Conservation (phyloP, 2,113 vertebrate genomes). For the Hemiscyllium ocellatum region DNA sequence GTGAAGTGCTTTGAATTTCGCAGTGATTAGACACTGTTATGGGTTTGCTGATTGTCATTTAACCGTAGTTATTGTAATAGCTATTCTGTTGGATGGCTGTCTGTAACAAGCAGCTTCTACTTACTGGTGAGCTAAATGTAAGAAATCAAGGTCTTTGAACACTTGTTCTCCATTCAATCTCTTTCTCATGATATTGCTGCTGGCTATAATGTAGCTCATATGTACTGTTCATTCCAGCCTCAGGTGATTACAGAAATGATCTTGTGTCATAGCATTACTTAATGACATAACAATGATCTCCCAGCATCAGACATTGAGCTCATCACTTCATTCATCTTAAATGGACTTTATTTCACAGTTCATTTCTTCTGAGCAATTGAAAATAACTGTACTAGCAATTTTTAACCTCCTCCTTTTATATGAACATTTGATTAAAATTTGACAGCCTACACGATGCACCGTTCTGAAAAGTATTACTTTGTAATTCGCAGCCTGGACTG, state of each 20-base stretch:
- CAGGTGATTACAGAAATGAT: background rate
- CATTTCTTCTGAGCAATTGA: background rate
- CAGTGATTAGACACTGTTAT: background rate
- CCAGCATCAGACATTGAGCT: background rate
- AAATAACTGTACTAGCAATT: background rate
- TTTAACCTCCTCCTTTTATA: background rate
- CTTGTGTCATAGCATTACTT: slow-evolving; percentile 4
- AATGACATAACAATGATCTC: background rate
- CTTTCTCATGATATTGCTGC: background rate
- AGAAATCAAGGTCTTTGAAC: background rate
- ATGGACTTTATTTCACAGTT: background rate
- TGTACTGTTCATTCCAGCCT: background rate
- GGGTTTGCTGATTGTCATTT: background rate
- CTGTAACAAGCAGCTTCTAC: background rate
- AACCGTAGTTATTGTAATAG: background rate
- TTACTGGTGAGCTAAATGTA: background rate
- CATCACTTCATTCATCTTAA: slow-evolving; percentile 1
- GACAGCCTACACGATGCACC: background rate
- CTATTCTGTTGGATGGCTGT: background rate
- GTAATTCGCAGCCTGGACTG: background rate
- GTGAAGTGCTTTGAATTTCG: background rate
- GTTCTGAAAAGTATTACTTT: background rate
- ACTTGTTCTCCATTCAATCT: background rate
- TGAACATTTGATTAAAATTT: background rate
- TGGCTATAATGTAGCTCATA: background rate